Base-by-base conservation (phyloP, 2,888 invertebrate genomes). In the Tetanocera ferruginea region DNA sequence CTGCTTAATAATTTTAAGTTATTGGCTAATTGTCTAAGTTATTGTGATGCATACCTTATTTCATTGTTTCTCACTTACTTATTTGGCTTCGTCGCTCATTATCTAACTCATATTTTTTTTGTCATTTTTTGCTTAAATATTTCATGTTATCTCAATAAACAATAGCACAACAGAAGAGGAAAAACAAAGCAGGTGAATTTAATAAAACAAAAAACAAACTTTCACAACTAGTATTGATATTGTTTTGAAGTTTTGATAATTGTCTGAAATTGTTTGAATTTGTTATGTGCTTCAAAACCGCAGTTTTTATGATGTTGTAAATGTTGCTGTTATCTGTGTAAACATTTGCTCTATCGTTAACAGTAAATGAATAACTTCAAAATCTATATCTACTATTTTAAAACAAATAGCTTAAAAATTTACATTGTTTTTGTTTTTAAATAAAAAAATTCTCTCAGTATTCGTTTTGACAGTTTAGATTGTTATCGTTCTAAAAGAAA, bases 161-260 rank as follows among this genome's bases (percentile, higher is more conserved):
- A 49, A 82, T 85, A 92, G 92, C 92, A 85, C 92, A 92, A 89
- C 91, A 91, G 87, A 92, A 91, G 87, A 89, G 91, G 91, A 92
- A 91, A 90, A 89, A 89, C 83, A 91, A 90, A 88, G 80, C 90
- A 90, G 89, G 89, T 89, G 89, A 89, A 84, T 88, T 85, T 83
- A 82, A n/a, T n/a, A n/a, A n/a, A n/a, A n/a, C n/a, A n/a, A 79
- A 76, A 55, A 49, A 17, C 6, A 52, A 31, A 34, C 34, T 31
- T 34, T 25, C 31, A 14, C 43, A 6, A 37, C 14, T 43, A n/a
- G n/a, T 43, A 0, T 2, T 43, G n/a, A 11, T 43, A 43, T 43
- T 11, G 14, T 11, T 43, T 43, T 43, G 43, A 43, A 14, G 11
- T 14, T 43, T 43, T 11, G 43, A 43, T 11, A 11, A 11, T 43